Evolutionary conservation across 2,797 vertebrate species (phyloP).

Genomic region (Tragelaphus oryx): DNA sequence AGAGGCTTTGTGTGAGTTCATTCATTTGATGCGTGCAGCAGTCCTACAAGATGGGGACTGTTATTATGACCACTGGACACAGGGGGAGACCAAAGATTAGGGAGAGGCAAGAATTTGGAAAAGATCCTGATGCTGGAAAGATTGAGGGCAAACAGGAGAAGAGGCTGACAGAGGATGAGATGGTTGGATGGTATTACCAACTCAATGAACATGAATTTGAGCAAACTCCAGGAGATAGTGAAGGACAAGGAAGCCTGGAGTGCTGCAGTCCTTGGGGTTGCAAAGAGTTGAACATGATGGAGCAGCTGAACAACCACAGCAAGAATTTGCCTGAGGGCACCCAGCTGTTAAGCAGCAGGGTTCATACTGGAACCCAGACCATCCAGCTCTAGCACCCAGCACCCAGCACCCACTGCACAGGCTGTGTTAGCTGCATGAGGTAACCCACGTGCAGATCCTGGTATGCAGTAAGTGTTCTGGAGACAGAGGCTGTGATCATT

Average conservation of each 20-base stretch:
- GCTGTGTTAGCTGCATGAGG: neutral
- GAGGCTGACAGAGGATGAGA: neutral
- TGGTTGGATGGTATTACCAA: neutral
- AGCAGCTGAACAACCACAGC: neutral
- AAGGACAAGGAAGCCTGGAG: neutral
- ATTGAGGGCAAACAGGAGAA: neutral
- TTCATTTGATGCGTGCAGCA: neutral
- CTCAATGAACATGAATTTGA: neutral
- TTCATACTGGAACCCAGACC: neutral
- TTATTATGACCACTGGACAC: neutral
- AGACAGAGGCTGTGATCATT: neutral
- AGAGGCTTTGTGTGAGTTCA: rapidly evolving
- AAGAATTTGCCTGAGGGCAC: neutral
- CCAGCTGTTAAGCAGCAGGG: neutral
- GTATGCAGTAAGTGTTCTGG: neutral
- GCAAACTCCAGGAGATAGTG: neutral
- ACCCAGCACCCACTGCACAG: too few species aligned
- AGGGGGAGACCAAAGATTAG: neutral
- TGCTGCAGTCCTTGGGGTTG: neutral
- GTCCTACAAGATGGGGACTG: neutral
- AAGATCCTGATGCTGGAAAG: neutral
- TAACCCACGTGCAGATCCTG: neutral
- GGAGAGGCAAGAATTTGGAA: neutral
- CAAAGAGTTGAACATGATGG: neutral
- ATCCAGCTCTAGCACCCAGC: neutral